Evolutionary conservation across 2,888 invertebrate species (phyloP).

Genomic region (Hedya salicella): DNA sequence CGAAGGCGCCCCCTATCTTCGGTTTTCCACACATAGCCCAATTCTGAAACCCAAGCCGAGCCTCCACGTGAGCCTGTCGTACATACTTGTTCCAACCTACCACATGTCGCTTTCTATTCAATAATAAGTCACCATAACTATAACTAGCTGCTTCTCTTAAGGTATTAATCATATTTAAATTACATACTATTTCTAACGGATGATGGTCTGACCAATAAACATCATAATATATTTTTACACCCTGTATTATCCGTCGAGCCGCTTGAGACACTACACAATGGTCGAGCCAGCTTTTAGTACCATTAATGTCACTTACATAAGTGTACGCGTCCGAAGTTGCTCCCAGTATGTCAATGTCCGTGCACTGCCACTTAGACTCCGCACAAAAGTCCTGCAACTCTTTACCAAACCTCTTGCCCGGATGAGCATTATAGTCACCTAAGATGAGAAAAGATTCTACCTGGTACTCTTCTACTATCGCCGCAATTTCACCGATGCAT

Average conservation of each 20-base stretch:
- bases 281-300: not conserved
- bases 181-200: not conserved
- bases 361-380: not conserved
- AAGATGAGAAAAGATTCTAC: too few species aligned
- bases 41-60: too few species aligned
- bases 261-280: not conserved
- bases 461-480: too few species aligned
- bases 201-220: constrained; percentile 5
- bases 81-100: too few species aligned
- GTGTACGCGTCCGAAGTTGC: not conserved
- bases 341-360: not conserved
- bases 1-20: too few species aligned
- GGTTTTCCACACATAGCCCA: too few species aligned
- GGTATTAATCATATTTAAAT: not conserved
- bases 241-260: not conserved
- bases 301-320: not conserved
- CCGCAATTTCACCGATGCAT: too few species aligned
- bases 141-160: not conserved
- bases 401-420: not conserved
- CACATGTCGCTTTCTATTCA: too few species aligned
- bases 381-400: not conserved
- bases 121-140: not conserved
- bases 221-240: not conserved
- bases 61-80: too few species aligned
- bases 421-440: too few species aligned